Base-by-base conservation (phyloP, 2,113 vertebrate species). In the Parus major region DNA sequence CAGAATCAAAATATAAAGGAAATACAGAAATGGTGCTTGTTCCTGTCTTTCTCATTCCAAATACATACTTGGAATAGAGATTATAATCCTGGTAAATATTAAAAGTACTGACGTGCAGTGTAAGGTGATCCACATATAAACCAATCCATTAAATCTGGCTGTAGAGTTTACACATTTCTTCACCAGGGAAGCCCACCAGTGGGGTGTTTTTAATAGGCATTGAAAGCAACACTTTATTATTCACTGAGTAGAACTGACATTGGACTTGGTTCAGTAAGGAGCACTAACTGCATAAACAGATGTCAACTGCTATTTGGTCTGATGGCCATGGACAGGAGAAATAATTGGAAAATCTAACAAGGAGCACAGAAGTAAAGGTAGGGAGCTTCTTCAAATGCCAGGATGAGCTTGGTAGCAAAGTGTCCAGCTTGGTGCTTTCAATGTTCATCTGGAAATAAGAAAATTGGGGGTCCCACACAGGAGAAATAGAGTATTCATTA, bases 281-380 rank as follows among this genome's bases (percentile, higher is more conserved):
- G 13, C 41, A 25, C 65, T 76, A 81, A 88, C 90, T 94, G 92
- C 92, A 93, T 88, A 88, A 95, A 79, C 69, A 95, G 82, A 90
- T 81, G 68, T 71, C 92, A 95, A 11, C n/a, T 81, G 64, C 71
- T 93, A 4, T 88, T 94, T 93, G 76, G 68, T 95, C 92, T 86
- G 60, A 41, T 94, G 82, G 60, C 76, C 33, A 35, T 81, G 41
- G 64, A 42, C 47, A 86, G 53, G 56, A 88, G 78, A 96, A 94
- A 88, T 77, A 80, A 59, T 86, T 83, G 70, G 71, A 85, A 91
- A 92, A 80, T 50, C 44, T 92, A 91, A 77, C 36, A 92, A 36
- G 63, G 3, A 76, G 29, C 35, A 55, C 35, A 77, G 82, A 77
- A 42, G 27, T 36, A 52, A 85, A 90, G 52, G 57, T 3, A 59